phyloP scores from a whole-genome alignment of 2,888 invertebrate species.

The Anorthoa munda region DNA sequence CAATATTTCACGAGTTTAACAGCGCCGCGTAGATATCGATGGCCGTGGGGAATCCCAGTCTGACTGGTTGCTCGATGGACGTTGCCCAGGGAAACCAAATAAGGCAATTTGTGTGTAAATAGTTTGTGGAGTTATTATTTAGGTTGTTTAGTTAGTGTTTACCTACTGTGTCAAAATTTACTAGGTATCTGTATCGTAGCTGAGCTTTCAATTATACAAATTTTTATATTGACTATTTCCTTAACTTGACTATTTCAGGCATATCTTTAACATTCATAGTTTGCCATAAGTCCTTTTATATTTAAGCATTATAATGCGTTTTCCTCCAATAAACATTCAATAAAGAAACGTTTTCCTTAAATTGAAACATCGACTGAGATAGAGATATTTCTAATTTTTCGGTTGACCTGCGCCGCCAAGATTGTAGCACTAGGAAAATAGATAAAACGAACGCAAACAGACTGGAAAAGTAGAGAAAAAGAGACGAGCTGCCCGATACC shows the following conservation, averaged over 20 bases:
- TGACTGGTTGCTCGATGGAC: conserved; percentile 24
- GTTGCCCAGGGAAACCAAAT: conserved; percentile 37
- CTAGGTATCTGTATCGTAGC: background rate
- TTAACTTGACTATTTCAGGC: background rate
- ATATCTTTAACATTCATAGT: background rate
- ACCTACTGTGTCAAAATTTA: conserved; percentile 4
- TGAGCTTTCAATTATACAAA: background rate
- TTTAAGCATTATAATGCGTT: background rate
- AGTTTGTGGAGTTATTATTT: conserved; percentile 40
- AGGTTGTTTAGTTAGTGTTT: conserved; percentile 13
- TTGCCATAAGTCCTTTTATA: background rate
- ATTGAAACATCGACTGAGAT: conserved; percentile 78
- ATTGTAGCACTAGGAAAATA: conserved; percentile 80
- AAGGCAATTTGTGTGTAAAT: conserved; percentile 55
- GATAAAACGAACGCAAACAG: conserved; percentile 83
- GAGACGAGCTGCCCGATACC: conserved; percentile 69
- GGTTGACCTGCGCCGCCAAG: conserved; percentile 81
- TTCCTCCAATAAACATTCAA: conserved; percentile 36
- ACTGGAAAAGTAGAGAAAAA: conserved; percentile 76
- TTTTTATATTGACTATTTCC: background rate
- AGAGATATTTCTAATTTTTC: conserved; percentile 88
- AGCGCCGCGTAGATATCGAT: conserved; percentile 60
- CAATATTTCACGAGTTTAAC: conserved; percentile 83
- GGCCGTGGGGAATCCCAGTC: conserved; percentile 58
- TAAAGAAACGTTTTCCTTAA: conserved; percentile 67